phyloP scores from a whole-genome alignment of 2,113 vertebrate genomes.

The Corydoras sp. region DNA sequence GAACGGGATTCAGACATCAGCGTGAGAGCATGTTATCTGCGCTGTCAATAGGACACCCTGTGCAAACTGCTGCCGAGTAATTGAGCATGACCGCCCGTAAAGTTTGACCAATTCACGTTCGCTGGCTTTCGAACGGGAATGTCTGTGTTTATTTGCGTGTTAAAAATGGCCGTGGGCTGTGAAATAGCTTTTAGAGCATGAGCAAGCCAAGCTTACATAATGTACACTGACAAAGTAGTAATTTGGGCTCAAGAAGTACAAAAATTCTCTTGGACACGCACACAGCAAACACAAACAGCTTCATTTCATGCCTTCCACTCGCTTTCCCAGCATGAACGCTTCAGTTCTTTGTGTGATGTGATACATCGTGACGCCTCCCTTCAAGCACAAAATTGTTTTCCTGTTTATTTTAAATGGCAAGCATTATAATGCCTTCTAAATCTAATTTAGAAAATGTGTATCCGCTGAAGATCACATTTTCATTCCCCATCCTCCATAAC shows the following conservation, averaged over 20 bases:
- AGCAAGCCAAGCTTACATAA: constrained; percentile 15
- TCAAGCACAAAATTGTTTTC: constrained; percentile 41
- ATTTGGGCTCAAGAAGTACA: constrained; percentile 16
- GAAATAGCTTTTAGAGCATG: constrained; percentile 25
- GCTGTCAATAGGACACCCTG: constrained; percentile 4
- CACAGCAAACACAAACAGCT: not conserved
- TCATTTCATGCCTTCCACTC: constrained; percentile 27
- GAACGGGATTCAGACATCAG: not conserved
- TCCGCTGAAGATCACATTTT: not conserved
- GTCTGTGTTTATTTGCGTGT: constrained; percentile 21
- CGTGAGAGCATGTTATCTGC: not conserved
- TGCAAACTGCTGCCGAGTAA: constrained; percentile 1
- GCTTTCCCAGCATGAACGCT: constrained; percentile 19
- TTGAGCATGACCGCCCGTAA: constrained; percentile 5
- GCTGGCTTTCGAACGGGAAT: constrained; percentile 7
- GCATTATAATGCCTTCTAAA: constrained; percentile 21
- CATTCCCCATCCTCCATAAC: constrained; percentile 23
- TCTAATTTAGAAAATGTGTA: constrained; percentile 26
- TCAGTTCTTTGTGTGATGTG: constrained; percentile 18
- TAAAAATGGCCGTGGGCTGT: constrained; percentile 10
- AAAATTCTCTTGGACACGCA: not conserved
- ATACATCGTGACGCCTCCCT: constrained; percentile 22
- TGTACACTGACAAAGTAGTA: constrained; percentile 16
- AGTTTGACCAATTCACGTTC: constrained; percentile 16
- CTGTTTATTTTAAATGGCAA: constrained; percentile 27